A percentile compares a stretch with the other conserved stretches of the same genome.
phyloP scores from a whole-genome alignment of 1,140 invertebrate genomes.

The Nasonia longicornis region DNA sequence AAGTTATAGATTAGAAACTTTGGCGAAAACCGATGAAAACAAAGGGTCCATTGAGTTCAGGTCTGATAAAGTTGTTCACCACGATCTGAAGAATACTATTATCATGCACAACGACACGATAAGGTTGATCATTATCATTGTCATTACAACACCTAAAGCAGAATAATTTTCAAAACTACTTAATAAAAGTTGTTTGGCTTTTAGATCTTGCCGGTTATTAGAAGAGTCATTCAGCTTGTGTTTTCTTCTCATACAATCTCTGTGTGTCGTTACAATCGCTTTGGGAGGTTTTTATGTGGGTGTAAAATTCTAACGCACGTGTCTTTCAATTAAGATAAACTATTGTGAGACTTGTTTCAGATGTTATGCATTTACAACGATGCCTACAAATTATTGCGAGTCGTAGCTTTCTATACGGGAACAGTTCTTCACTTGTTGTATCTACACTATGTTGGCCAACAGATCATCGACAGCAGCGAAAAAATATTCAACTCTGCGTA shows the following conservation, averaged over 20 bases:
- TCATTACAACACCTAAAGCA: neutral
- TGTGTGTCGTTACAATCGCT: neutral
- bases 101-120: neutral
- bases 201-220: neutral
- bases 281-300: neutral
- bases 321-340: neutral
- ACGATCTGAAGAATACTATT: neutral
- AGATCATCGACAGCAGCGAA: slow-evolving; percentile 10
- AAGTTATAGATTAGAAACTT: neutral
- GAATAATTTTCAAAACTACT: neutral
- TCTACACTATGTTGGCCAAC: neutral
- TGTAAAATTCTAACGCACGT: neutral
- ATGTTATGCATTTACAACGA: neutral
- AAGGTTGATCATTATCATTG: neutral
- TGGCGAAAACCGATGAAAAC: neutral
- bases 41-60: neutral
- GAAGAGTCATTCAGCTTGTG: neutral
- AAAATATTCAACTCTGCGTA: slow-evolving; percentile 2
- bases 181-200: neutral
- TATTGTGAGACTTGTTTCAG: neutral
- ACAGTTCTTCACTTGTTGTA: neutral
- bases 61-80: neutral
- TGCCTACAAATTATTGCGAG: neutral
- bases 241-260: neutral
- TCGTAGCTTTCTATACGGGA: neutral